Evolutionary conservation across 1,140 invertebrate species (phyloP), one percentile per base, ranked within the genome.

Genomic region (Halesus radiatus): DNA sequence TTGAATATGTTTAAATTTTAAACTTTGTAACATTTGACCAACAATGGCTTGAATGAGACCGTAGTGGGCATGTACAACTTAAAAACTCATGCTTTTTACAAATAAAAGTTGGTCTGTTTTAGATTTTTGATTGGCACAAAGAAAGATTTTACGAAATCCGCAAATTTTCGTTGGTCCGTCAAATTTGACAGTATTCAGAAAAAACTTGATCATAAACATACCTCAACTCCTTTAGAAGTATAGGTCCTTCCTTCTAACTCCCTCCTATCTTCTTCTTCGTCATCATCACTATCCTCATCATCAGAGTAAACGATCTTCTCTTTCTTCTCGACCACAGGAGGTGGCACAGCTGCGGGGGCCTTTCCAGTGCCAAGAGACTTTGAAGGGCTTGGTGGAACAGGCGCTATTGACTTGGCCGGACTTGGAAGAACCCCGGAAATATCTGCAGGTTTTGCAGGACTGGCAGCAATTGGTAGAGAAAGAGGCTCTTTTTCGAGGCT

Each of bases 241-340:
- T 93, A 91, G 37, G 94, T 95, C 81, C 94, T 93, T 74, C 96
- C 95, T 85, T 95, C 94, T 84, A 95, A 85, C 58, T 95, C 92
- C 23, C 94, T 89, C 32, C 92, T 92, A 83, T 96, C 94, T 81
- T 93, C 91, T 76, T 95, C 93, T 16, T 88, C 86, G 13, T 84
- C 84, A 23, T 86, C 84, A 77, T 88, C 88, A 56, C 86, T 88
- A 29, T 84, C 80, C 20, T 88, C 88, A 3, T 87, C 87, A 56
- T 89, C 87, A 0, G 88, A 88, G 74, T 89, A 89, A 3, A 87
- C 87, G 0, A 85, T 85, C 56, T 89, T 88, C 18, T 87, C 85
- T 37, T 81, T 29, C 22, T 68, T 58, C 80, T 77, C 70, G 37
- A 87, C 86, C 15, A 88, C 87, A 29, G 76, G 23, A n/a, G 84